Evolutionary conservation across 2,797 vertebrate genomes (phyloP).

Genomic region (Arrhamphus sclerolepis): DNA sequence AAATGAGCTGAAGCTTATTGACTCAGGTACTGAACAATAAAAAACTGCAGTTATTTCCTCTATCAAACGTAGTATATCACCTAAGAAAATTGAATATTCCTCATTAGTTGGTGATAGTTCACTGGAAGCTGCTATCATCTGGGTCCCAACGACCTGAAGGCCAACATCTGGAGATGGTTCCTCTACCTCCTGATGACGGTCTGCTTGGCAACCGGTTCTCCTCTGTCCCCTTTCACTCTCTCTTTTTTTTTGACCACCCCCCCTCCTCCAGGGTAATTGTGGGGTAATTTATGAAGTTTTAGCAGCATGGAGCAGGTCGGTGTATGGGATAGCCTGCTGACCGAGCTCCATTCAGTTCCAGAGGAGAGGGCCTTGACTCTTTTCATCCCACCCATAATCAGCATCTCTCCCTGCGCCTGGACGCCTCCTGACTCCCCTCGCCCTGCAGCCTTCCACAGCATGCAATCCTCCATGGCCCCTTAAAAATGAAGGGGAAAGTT

Average conservation of each 20-base stretch:
- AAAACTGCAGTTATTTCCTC: too few relatives aligned
- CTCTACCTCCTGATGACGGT: slow-evolving; percentile 53
- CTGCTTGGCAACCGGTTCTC: slow-evolving; percentile 65
- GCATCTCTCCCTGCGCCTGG: slow-evolving; percentile 54
- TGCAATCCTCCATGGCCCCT: slow-evolving; percentile 59
- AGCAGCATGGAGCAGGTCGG: slow-evolving; percentile 79
- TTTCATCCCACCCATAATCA: slow-evolving; percentile 75
- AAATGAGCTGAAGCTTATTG: too few relatives aligned
- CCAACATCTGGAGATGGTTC: slow-evolving; percentile 70
- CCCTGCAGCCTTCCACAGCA: slow-evolving; percentile 70
- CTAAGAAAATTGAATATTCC: neutral
- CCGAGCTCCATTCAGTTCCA: slow-evolving; percentile 73
- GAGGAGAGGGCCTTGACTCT: slow-evolving; percentile 63
- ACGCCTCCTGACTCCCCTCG: slow-evolving; percentile 51
- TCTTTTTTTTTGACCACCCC: slow-evolving; percentile 48
- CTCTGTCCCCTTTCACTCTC: slow-evolving; percentile 64
- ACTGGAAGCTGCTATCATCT: slow-evolving; percentile 31
- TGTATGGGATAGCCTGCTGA: slow-evolving; percentile 84
- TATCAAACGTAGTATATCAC: too few relatives aligned
- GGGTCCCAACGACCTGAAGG: slow-evolving; percentile 60
- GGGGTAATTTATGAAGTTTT: slow-evolving; percentile 84
- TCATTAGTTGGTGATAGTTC: slow-evolving; percentile 18
- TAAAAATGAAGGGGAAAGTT: slow-evolving; percentile 84
- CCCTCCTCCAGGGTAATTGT: slow-evolving; percentile 73
- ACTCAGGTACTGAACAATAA: too few relatives aligned